These are phyloP conservation scores for Brachylomia viminalis DNA, from an alignment of 2,888 invertebrate genomes.

Conservation along the genomic window DNA sequence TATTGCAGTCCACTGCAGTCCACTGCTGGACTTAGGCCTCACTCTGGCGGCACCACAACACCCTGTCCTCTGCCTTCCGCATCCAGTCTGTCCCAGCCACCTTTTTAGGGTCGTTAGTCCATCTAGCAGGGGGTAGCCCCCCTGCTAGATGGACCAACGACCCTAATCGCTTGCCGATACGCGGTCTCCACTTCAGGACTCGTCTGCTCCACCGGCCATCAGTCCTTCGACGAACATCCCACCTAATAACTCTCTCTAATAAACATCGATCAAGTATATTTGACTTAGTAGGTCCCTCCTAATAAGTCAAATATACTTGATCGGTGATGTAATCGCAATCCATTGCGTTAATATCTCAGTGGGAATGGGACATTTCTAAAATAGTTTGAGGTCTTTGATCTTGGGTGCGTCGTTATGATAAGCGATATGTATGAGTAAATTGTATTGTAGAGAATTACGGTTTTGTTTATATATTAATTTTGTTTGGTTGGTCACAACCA, in stretches of 20 bases:
- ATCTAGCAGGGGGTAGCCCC: background rate
- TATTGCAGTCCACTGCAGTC: background rate
- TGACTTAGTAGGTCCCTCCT: too few relatives aligned
- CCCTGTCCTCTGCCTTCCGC: background rate
- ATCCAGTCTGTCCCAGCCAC: background rate
- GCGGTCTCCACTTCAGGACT: background rate
- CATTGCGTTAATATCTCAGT: background rate
- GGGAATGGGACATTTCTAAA: too few relatives aligned
- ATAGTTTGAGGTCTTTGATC: background rate
- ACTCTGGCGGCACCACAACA: background rate
- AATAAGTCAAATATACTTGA: background rate
- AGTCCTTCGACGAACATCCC: background rate
- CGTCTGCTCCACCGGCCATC: background rate
- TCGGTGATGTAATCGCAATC: background rate
- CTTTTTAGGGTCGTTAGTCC: background rate
- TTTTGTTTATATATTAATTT: background rate
- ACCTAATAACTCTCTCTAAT: too few relatives aligned
- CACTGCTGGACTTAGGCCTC: background rate
- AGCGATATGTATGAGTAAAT: background rate
- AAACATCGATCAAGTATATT: too few relatives aligned
- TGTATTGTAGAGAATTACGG: background rate
- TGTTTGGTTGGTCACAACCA: background rate
- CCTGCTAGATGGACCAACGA: too few relatives aligned
- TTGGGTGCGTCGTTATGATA: background rate
- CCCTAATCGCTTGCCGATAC: background rate